A percentile compares a stretch with the other conserved stretches of the same genome.
These are phyloP conservation scores for Tenthredo amoena DNA, from an alignment of 2,888 invertebrate genomes.

Conservation along the genomic window DNA sequence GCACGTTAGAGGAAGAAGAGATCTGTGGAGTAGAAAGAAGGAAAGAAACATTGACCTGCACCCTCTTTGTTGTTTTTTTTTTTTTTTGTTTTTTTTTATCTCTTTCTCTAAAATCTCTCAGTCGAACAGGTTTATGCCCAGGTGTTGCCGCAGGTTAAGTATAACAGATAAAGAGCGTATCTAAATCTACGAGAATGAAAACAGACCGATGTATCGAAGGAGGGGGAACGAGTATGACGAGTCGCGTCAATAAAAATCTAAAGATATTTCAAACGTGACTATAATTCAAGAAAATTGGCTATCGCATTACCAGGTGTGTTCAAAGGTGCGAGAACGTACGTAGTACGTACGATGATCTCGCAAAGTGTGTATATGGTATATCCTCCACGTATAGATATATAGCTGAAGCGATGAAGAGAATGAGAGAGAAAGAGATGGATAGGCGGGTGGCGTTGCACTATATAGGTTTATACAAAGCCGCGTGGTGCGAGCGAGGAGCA, in stretches of 20 bases:
- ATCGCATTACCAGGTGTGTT: not conserved
- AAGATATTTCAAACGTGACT: no score
- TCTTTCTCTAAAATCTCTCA: not conserved
- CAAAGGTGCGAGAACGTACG: slow-evolving; percentile 58
- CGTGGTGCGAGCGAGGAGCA: slow-evolving; percentile 65
- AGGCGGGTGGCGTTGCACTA: slow-evolving; percentile 48
- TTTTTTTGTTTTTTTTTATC: no score
- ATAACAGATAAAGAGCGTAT: no score
- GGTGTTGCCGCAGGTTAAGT: no score
- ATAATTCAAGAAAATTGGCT: no score
- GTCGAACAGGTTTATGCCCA: not conserved
- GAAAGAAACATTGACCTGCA: slow-evolving; percentile 23
- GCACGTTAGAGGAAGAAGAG: slow-evolving; percentile 71
- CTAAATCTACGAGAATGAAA: no score
- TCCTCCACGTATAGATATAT: not conserved
- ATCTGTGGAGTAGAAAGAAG: slow-evolving; percentile 63
- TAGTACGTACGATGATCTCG: slow-evolving; percentile 26
- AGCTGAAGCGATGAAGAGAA: slow-evolving; percentile 54
- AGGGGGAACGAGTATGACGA: no score
- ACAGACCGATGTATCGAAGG: no score
- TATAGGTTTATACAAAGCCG: slow-evolving; percentile 41
- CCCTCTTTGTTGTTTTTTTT: not conserved
- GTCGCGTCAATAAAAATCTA: no score
- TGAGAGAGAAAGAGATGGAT: slow-evolving; percentile 57
- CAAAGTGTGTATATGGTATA: not conserved